Evolutionary conservation across 2,888 invertebrate species (phyloP), one percentile per base, ranked within the genome.

Genomic region (Pristionchus mayeri): DNA sequence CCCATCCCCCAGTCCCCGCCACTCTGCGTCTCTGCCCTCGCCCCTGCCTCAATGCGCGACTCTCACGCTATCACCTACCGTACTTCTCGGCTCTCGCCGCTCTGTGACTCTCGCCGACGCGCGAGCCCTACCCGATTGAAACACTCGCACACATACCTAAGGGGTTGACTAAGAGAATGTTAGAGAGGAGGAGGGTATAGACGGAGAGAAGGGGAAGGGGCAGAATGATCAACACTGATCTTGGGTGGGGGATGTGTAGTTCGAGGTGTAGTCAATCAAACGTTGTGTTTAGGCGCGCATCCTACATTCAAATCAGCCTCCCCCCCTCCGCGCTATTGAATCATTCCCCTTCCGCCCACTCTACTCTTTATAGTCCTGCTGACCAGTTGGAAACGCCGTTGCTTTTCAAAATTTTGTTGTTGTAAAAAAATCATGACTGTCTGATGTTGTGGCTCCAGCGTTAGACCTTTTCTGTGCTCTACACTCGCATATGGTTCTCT

Each of bases 121-220:
- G 37, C 16, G 30, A 18, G 50, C 80, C 40, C 80, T 30, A 50
- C 76, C 30, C 50, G 76, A 48, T 50, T 50, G 50, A 50, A 50
- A 48, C 30, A 50, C 44, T 1, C 40, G 1, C 34, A 13, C 76
- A 78, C 76, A 78, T 21, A 63, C 63, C 30, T 34, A 34, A 30
- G 34, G 50, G 21, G 30, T 6, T 78, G 76, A 2, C 50, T 50
- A 21, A 24, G 50, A 78, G 76, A 30, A 18, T 11, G 44, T 18
- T 21, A 50, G 76, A 50, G 48, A 78, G 50, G 27, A 30, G 50
- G 50, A 34, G 18, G 27, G 7, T 37, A 78, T 30, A 27, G 76
- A 78, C 30, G 30, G 76, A 30, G 76, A 84, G 78, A 79, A 76
- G 75, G 52, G 37, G 54, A 54, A n/a, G 54, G 71, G 2, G 40